Percentiles rank a stretch among this genome's conserved stretches.
Evolutionary conservation across 2,113 vertebrate genomes (phyloP).

Genomic region (Halcyon senegalensis): DNA sequence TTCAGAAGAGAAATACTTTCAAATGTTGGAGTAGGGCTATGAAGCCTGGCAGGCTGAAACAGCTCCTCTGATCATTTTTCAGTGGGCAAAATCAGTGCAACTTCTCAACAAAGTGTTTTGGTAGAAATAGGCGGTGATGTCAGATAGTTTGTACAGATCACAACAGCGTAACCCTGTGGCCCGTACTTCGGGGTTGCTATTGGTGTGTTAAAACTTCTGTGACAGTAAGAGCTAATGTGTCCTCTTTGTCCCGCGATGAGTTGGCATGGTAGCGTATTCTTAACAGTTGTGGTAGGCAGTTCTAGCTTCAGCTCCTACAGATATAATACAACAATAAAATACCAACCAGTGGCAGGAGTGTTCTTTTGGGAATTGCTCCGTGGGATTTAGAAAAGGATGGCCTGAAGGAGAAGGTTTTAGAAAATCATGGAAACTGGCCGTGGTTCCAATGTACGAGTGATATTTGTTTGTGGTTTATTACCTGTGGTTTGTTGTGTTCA

Average conservation of each 20-base stretch:
- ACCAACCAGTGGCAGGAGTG: neutral
- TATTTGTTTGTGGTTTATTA: neutral
- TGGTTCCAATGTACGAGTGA: neutral
- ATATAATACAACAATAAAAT: neutral
- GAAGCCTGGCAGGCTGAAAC: neutral
- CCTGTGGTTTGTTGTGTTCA: neutral
- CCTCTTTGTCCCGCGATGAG: neutral
- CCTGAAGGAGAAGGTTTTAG: neutral
- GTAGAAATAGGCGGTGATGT: neutral
- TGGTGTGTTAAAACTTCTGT: neutral
- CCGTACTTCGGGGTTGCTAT: neutral
- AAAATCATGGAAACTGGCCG: neutral
- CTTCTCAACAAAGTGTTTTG: neutral
- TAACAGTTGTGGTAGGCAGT: neutral
- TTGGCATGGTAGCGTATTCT: neutral
- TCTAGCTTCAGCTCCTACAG: neutral
- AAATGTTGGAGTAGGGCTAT: neutral
- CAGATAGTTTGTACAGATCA: neutral
- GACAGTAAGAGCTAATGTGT: neutral
- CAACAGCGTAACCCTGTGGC: neutral
- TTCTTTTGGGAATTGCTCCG: neutral
- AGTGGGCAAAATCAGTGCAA: neutral
- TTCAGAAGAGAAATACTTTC: neutral
- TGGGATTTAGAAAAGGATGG: neutral
- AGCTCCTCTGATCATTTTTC: neutral